phyloP scores from a whole-genome alignment of 2,888 invertebrate species.

The Entomobrya proxima region DNA sequence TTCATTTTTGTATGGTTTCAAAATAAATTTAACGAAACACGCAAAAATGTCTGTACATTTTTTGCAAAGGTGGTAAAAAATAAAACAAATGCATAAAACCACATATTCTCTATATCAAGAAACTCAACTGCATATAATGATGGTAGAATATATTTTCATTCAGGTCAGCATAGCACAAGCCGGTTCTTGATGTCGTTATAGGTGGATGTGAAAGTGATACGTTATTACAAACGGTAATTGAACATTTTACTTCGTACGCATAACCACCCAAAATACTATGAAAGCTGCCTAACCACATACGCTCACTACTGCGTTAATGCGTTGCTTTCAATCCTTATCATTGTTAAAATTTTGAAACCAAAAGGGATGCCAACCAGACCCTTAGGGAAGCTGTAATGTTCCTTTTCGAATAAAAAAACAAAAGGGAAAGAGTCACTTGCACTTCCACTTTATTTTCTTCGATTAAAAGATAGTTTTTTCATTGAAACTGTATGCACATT shows the following conservation, averaged over 20 bases:
- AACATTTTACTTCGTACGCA: background rate
- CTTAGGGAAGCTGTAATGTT: conserved; percentile 39
- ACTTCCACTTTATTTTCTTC: conserved; percentile 12
- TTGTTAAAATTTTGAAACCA: background rate
- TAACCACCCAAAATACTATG: background rate
- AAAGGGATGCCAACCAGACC: background rate
- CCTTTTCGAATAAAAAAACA: conserved; percentile 42
- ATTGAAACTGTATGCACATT: background rate
- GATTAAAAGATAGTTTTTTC: background rate
- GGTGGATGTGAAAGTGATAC: conserved; percentile 72
- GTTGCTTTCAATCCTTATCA: conserved; percentile 10
- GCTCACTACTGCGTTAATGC: too few relatives aligned
- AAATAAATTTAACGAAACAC: too few relatives aligned
- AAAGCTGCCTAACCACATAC: conserved; percentile 20
- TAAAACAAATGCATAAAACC: background rate
- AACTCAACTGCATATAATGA: background rate
- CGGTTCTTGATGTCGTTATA: conserved; percentile 69
- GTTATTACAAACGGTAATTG: background rate
- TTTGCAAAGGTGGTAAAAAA: background rate
- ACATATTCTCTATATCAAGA: background rate
- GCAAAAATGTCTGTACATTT: too few relatives aligned
- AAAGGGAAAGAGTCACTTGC: conserved; percentile 46
- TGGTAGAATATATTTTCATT: conserved; percentile 53
- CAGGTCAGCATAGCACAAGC: conserved; percentile 61
- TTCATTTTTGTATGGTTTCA: too few relatives aligned